Evolutionary conservation across 2,888 invertebrate species (phyloP).

Genomic region (Ophion ventricosus): DNA sequence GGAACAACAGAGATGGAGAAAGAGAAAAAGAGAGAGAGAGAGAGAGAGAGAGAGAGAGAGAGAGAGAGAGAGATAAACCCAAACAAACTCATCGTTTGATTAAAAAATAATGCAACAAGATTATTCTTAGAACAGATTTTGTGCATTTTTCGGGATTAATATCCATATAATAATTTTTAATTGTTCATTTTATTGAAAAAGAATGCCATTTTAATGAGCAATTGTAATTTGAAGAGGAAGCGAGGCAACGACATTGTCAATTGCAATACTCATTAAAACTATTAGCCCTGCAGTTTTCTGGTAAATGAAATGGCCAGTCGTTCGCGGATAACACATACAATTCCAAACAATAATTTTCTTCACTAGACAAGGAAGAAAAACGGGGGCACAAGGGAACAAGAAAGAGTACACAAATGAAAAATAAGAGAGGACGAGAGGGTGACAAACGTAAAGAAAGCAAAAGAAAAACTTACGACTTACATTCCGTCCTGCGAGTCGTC

Average conservation of each 20-base stretch:
- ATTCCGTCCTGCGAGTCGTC: constrained; percentile 66
- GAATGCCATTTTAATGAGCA: neutral
- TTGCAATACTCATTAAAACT: too few species aligned
- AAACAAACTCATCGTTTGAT: too few species aligned
- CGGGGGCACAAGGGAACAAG: neutral
- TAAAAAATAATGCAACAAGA: too few species aligned
- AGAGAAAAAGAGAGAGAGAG: too few species aligned
- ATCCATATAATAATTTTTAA: neutral
- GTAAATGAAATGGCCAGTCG: neutral
- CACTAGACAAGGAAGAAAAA: neutral
- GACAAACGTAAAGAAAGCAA: neutral
- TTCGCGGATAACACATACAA: neutral
- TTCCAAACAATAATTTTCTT: neutral
- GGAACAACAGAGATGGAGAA: too few species aligned
- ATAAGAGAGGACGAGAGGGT: neutral
- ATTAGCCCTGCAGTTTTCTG: too few species aligned
- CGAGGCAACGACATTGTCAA: neutral
- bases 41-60: too few species aligned
- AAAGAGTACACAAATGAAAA: neutral
- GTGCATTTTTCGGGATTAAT: neutral
- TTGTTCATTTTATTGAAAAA: neutral
- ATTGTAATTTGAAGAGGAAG: neutral
- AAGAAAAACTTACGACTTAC: constrained; percentile 72
- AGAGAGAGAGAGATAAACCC: too few species aligned
- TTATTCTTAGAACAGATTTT: too few species aligned